Evolutionary conservation across 2,797 vertebrate species (phyloP).

Genomic region (Thamnophis elegans): DNA sequence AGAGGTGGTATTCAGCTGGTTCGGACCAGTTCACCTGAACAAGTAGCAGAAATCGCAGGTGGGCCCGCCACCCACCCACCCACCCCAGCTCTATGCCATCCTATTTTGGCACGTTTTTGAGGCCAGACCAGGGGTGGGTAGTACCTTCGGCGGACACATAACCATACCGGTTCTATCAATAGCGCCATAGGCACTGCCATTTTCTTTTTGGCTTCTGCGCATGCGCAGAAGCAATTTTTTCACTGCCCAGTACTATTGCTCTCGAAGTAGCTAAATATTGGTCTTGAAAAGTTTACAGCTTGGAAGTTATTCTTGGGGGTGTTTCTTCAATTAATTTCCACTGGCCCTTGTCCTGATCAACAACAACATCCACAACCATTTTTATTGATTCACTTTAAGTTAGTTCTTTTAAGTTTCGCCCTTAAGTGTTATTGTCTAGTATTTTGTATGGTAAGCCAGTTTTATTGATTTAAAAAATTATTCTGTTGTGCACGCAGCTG

Average conservation of each 20-base stretch:
- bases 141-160: too few species aligned
- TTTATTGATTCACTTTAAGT: background rate
- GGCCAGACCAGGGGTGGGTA: too few species aligned
- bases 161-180: too few species aligned
- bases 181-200: too few species aligned
- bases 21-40: too few species aligned
- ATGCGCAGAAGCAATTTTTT: too few species aligned
- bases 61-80: too few species aligned
- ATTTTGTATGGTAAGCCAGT: background rate
- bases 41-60: too few species aligned
- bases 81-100: too few species aligned
- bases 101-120: too few species aligned
- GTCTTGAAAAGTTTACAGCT: background rate
- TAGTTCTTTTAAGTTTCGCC: background rate
- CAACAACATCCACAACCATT: background rate
- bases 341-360: background rate
- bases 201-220: too few species aligned
- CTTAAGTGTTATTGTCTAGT: background rate
- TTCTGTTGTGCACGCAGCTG: background rate
- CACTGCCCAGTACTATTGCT: background rate
- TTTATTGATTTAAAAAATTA: background rate
- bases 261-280: background rate
- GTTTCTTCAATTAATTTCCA: background rate
- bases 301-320: background rate
- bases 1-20: too few species aligned